A percentile compares a stretch with the other conserved stretches of the same genome.
Conservation (phyloP, 1,140 invertebrate species). For the Drosophila takahashii region DNA sequence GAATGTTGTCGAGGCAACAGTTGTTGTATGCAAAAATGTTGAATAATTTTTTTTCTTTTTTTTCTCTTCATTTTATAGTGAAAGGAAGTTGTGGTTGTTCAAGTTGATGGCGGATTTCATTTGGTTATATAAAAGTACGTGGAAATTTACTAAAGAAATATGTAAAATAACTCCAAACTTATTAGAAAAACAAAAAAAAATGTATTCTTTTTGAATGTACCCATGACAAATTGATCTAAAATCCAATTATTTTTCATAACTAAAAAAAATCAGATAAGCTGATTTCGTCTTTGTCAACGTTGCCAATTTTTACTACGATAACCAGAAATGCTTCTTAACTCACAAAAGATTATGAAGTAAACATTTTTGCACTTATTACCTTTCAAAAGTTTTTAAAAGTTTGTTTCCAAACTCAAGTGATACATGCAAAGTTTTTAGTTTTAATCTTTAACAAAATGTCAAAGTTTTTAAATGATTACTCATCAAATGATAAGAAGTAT, state of each 20-base stretch:
- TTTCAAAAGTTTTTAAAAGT: background rate
- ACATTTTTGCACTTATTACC: background rate
- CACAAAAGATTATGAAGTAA: background rate
- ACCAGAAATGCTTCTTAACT: background rate
- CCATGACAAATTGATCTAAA: background rate
- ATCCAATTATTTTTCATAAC: background rate
- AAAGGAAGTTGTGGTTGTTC: slow-evolving; percentile 12
- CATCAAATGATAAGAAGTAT: background rate
- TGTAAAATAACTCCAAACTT: background rate
- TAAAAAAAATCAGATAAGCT: background rate
- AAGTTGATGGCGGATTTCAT: background rate
- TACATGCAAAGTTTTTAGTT: background rate
- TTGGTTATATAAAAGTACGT: background rate
- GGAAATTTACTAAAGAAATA: background rate
- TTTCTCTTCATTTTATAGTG: slow-evolving; percentile 1
- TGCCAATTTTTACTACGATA: too few species aligned
- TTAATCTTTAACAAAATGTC: background rate
- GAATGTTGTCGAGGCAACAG: slow-evolving; percentile 1
- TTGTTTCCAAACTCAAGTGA: too few species aligned
- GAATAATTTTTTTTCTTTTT: slow-evolving; percentile 8
- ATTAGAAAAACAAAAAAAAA: too few species aligned
- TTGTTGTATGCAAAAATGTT: slow-evolving; percentile 12
- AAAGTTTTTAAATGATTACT: background rate
- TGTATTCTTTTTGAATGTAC: background rate
- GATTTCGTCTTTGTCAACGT: too few species aligned